Evolutionary conservation across 2,888 invertebrate genomes (phyloP).

Genomic region (Ectemnius lituratus): DNA sequence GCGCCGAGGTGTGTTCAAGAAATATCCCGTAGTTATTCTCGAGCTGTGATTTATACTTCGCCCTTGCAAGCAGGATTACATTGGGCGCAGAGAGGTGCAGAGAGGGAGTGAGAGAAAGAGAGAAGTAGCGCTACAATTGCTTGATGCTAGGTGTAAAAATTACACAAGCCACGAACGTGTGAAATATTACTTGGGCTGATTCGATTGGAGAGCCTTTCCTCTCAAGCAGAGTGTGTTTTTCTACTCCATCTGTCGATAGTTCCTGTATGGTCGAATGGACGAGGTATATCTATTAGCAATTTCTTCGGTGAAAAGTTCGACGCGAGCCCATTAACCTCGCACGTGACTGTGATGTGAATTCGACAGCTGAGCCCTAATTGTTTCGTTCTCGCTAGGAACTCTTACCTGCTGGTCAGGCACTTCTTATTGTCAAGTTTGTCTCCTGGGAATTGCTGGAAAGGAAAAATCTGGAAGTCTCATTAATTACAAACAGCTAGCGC

Average conservation of each 20-base stretch:
- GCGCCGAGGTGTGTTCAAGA: neutral
- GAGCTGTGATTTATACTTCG: neutral
- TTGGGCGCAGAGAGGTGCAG: neutral
- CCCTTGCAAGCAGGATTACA: constrained; percentile 1
- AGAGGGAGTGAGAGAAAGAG: neutral
- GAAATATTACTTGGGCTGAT: neutral
- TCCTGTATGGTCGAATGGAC: neutral
- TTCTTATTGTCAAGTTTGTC: too few species aligned
- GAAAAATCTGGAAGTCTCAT: too few species aligned
- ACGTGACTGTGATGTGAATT: neutral
- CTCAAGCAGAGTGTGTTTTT: constrained; percentile 1
- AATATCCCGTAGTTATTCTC: constrained; percentile 1
- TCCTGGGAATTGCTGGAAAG: too few species aligned
- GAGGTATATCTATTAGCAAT: neutral
- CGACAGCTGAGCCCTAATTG: neutral
- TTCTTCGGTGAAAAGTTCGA: neutral
- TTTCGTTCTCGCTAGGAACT: neutral
- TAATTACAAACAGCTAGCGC: too few species aligned
- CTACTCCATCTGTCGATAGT: neutral
- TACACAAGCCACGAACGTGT: neutral
- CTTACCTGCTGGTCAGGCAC: too few species aligned
- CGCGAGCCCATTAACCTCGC: neutral
- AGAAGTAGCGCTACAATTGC: neutral
- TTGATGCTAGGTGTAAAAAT: constrained; percentile 6
- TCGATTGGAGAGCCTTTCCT: neutral